These are phyloP conservation scores for Glyptemys insculpta DNA, from an alignment of 2,797 vertebrate species.

Conservation along the genomic window DNA sequence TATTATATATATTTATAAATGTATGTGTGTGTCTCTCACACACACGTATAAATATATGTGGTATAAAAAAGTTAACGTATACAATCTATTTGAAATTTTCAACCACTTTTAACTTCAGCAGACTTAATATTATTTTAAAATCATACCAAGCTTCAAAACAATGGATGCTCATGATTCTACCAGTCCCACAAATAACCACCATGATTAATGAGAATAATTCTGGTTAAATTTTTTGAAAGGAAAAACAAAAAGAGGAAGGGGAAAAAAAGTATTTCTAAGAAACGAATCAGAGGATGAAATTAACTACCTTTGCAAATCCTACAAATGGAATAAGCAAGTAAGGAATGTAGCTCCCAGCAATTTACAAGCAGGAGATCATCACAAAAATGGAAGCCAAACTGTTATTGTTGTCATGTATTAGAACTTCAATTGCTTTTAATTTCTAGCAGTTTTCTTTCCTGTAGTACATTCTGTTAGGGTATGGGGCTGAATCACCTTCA, in stretches of 20 bases:
- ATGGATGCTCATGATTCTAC: neutral
- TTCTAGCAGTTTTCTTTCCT: slow-evolving; percentile 58
- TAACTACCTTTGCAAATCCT: slow-evolving; percentile 66
- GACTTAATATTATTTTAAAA: slow-evolving; percentile 40
- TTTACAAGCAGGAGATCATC: slow-evolving; percentile 24
- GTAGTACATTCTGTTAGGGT: slow-evolving; percentile 15
- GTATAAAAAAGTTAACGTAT: slow-evolving; percentile 26
- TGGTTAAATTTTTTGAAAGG: slow-evolving; percentile 36
- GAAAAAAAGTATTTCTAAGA: slow-evolving; percentile 47
- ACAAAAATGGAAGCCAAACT: slow-evolving; percentile 50
- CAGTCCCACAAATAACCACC: slow-evolving; percentile 43
- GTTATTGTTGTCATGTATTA: slow-evolving; percentile 44
- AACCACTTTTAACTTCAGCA: slow-evolving; percentile 38
- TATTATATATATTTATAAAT: neutral
- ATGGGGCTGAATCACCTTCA: slow-evolving; percentile 29
- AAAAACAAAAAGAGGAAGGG: slow-evolving; percentile 8
- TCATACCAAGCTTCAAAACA: slow-evolving; percentile 52
- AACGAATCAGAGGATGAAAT: slow-evolving; percentile 65
- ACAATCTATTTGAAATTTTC: slow-evolving; percentile 26
- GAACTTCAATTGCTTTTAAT: slow-evolving; percentile 57
- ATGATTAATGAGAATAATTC: slow-evolving; percentile 56
- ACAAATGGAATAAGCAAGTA: slow-evolving; percentile 42
- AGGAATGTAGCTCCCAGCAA: slow-evolving; percentile 56
- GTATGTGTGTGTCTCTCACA: neutral
- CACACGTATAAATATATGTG: neutral